Evolutionary conservation across 2,888 invertebrate species (phyloP), one percentile per base, ranked within the genome.

Genomic region (Fabriciana adippe): DNA sequence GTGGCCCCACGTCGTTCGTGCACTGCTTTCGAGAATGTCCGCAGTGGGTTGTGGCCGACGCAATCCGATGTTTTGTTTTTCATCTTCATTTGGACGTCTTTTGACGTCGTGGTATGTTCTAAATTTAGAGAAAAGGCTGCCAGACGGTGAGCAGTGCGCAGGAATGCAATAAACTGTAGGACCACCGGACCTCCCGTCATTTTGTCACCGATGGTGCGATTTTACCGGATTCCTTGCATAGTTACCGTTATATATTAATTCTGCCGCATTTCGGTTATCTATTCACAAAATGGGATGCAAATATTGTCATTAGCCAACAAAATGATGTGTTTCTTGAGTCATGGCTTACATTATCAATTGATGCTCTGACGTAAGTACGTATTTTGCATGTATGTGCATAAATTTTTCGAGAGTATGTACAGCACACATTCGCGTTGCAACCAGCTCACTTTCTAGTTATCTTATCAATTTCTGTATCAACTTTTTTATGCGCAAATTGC

Each of bases 1-100:
- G 92, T 89, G 92, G 92, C 90, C 92, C 89, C 92, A 92, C 92
- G 92, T 89, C 88, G 87, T 83, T 86, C 82, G 85, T 87, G 85
- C 83, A 82, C 83, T 79, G 87, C 85, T 88, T 90, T 90, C 87
- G 87, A 89, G 87, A 89, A 91, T 85, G 87, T 88, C 91, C 85
- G 84, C 86, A 87, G 81, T 84, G 83, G 83, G 79, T 81, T 83
- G 85, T 81, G 79, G 81, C 82, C 84, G 79, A 82, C 79, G 82
- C 83, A 86, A 82, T 80, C 81, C 79, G 35, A 85, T 90, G 89
- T 88, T 88, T 90, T 90, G 89, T 92, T 90, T 89, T 90, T 90
- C 87, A 83, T 84, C 89, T 89, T 79, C 87, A 88, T 87, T 88
- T 86, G 90, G 89, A 85, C 78, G 83, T 84, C 84, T 89, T 90